phyloP scores from a whole-genome alignment of 2,888 invertebrate species.

The Eupithecia tripunctaria region DNA sequence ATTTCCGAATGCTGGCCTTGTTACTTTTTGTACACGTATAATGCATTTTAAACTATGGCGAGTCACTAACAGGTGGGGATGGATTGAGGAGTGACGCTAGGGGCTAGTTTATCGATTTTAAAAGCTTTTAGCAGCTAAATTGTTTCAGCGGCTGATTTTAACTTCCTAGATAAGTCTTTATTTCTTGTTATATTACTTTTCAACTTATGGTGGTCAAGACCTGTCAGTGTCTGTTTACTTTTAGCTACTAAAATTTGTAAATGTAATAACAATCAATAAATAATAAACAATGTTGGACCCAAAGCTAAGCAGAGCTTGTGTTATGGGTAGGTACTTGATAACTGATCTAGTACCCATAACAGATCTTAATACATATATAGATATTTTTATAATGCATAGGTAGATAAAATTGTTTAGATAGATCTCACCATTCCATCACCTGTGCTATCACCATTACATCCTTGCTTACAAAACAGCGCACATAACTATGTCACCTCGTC shows the following conservation, averaged over 20 bases:
- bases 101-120: background rate
- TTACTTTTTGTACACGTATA: slow-evolving; percentile 43
- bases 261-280: background rate
- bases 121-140: background rate
- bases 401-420: background rate
- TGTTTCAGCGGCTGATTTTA: background rate
- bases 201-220: background rate
- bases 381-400: no score
- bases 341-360: no score
- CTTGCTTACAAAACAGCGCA: background rate
- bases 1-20: slow-evolving; percentile 52
- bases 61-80: slow-evolving; percentile 20
- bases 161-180: no score
- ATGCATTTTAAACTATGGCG: slow-evolving; percentile 37
- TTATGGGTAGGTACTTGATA: no score
- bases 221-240: background rate
- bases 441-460: background rate
- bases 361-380: no score
- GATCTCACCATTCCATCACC: background rate
- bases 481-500: background rate
- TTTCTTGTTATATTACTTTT: background rate
- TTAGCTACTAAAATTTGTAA: background rate
- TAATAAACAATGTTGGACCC: no score
- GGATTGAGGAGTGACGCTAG: background rate
- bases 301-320: no score